Evolutionary conservation across 1,140 invertebrate genomes (phyloP), one percentile per base, ranked within the genome.

Genomic region (Procambarus virginalis): DNA sequence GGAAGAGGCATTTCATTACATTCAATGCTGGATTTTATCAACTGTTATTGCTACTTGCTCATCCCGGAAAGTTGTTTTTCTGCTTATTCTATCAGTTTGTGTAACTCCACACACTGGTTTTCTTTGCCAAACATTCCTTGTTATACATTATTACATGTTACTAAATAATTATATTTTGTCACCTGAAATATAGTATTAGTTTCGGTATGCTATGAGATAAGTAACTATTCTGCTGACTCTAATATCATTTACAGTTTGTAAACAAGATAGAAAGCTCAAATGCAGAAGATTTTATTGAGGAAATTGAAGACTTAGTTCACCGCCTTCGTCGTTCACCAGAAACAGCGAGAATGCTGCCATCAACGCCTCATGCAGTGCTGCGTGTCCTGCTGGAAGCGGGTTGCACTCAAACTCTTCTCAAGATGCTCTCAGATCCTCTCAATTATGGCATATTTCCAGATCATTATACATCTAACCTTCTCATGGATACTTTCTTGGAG

Each of bases 381-480:
- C 94, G 97, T 91, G 94, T 95, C 85, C 96, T 96, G 73, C 92
- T 98, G 0, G 94, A 96, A 68, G 94, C 94, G 92, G 94, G 95
- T 1, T 94, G 95, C 90, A 92, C 93, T 55, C 94, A 97, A 14
- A 95, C 96, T 51, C 94, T 99, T 20, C 92, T 98, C 2, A 93
- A 95, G 48, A 95, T 98, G 17, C 93, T 99, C 20, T 95, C 96
- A 92, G 96, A 98, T 93, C 96, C 97, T 80, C 94, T 98, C 17
- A 97, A 97, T 93, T 99, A 97, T 94, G 98, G 98, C 1, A 94
- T 99, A 55, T 99, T 99, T 93, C 95, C 97, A 20, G 97, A 99
- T 94, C 94, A 96, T 86, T 96, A 96, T 92, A 94, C 95, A 70
- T 96, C 96, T 70, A 98, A 98, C 94, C 94, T 98, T 14, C 93